Base-by-base conservation (phyloP, 2,888 invertebrate species). In the Catotricha subobsoleta region DNA sequence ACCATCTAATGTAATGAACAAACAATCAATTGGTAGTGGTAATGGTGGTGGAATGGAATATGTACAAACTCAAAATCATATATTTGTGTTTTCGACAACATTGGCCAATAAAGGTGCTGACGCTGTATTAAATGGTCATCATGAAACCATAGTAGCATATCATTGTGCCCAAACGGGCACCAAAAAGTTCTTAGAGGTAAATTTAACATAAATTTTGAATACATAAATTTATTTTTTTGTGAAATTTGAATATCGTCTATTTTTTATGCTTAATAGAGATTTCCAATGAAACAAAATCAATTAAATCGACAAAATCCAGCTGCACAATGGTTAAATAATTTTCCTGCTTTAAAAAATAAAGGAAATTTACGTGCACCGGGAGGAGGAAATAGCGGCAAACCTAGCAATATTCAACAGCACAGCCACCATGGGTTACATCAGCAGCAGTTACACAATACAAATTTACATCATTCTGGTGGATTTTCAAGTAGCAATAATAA, bases 61-160 rank as follows among this genome's bases (percentile, higher is more conserved):
- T 54, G 80, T 82, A 82, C 88, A 91, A 67, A 92, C 95, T 65
- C 92, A 94, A 66, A 92, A 88, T 66, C 92, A 94, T 64, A 90
- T 95, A 60, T 95, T 92, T 72, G 94, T 95, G 51, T 95, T 95
- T 67, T 88, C 91, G 18, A 94, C 95, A 8, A 68, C 79, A 53
- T 66, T 92, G 64, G 95, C 94, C 3, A 95, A 95, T 64, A 82
- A 88, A 57, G 92, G 91, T 5, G 94, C 94, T 0, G 92, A 95
- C 53, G 76, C 86, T 12, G 92, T 94, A 12, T 66, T 88, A 46
- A 80, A 80, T 46, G 87, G 91, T 2, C 86, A 87, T 54, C 90
- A 78, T 61, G 80, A 83, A 53, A 84, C 87, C 40, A 92, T 95
- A 51, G 87, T 94, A 51, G 83, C 87, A 23, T 95, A 83, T 64